A percentile compares a stretch with the other conserved stretches of the same genome.
Evolutionary conservation across 2,888 invertebrate species (phyloP).

Genomic region (Phengaris alcon): DNA sequence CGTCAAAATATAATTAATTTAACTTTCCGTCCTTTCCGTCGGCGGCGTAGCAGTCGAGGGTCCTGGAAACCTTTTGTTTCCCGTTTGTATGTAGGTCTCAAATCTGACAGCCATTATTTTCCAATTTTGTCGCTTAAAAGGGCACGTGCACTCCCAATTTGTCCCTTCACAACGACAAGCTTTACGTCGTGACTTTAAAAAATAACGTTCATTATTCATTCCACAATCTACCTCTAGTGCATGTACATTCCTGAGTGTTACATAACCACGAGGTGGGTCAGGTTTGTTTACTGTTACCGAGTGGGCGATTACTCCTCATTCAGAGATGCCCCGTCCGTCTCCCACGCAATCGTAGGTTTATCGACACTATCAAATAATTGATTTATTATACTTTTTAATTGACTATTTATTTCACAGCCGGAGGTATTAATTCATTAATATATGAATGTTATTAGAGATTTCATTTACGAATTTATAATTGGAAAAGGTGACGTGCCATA

Average conservation of each 20-base stretch:
- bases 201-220: slow-evolving; percentile 37
- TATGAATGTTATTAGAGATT: neutral
- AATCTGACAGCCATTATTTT: slow-evolving; percentile 28
- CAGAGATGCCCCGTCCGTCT: slow-evolving; percentile 50
- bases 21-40: neutral
- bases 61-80: slow-evolving; percentile 12
- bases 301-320: slow-evolving; percentile 61
- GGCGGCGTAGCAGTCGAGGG: slow-evolving; percentile 1
- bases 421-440: neutral
- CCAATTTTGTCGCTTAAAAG: slow-evolving; percentile 3
- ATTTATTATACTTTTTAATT: slow-evolving; percentile 28
- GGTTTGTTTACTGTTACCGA: slow-evolving; percentile 60
- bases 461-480: neutral
- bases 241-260: slow-evolving; percentile 36
- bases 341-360: slow-evolving; percentile 45
- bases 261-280: slow-evolving; percentile 38
- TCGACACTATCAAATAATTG: slow-evolving; percentile 23
- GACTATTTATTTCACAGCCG: slow-evolving; percentile 24
- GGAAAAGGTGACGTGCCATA: neutral
- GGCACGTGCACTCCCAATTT: slow-evolving; percentile 28
- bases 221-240: slow-evolving; percentile 40
- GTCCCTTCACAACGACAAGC: slow-evolving; percentile 25
- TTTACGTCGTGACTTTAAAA: slow-evolving; percentile 31
- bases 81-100: slow-evolving; percentile 5
- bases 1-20: slow-evolving; percentile 6